These are phyloP conservation scores for Psilopsiagon aurifrons DNA, from an alignment of 2,113 vertebrate species.

Conservation along the genomic window DNA sequence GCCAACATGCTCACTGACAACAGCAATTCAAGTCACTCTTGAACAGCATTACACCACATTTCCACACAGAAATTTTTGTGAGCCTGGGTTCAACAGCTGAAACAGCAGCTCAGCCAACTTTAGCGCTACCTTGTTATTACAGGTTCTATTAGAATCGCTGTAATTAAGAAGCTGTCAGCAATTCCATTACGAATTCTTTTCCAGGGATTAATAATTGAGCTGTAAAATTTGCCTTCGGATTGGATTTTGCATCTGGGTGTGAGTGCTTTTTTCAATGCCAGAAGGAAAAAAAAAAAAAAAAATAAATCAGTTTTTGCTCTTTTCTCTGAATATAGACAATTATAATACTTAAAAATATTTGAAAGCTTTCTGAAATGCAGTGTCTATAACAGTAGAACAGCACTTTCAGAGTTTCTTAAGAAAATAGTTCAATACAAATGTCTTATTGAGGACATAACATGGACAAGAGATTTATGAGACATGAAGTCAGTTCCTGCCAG, in stretches of 20 bases:
- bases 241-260: background rate
- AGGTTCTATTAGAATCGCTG: background rate
- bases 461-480: background rate
- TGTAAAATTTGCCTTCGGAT: background rate
- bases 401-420: background rate
- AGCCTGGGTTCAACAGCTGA: background rate
- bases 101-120: background rate
- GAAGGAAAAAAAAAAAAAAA: background rate
- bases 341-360: background rate
- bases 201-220: background rate
- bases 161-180: constrained; percentile 23
- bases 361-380: background rate
- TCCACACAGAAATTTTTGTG: background rate
- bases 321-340: background rate
- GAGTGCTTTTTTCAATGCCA: background rate
- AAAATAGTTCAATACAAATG: background rate
- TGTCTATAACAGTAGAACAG: background rate
- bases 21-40: background rate
- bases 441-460: rapidly evolving
- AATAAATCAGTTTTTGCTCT: background rate
- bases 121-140: background rate
- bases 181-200: background rate
- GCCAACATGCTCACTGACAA: background rate
- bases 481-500: background rate
- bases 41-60: background rate